Conservation (phyloP, 2,113 vertebrate species). For the Neoarius graeffei region DNA sequence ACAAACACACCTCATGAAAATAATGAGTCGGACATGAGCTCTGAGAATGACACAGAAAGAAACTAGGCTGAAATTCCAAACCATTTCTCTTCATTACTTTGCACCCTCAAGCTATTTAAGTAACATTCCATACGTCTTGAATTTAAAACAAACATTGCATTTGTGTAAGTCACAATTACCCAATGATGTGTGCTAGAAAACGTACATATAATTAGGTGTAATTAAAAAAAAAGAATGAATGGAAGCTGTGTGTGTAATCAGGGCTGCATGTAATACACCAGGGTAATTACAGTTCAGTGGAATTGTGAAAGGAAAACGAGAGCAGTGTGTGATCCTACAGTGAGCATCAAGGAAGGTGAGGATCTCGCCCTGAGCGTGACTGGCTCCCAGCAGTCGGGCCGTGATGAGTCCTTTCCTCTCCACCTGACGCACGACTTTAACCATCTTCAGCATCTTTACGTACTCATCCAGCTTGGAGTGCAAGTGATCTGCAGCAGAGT, state of each 20-base stretch:
- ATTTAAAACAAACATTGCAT: neutral
- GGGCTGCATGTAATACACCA: too few relatives aligned
- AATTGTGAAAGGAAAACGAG: neutral
- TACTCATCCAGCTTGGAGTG: slow-evolving; percentile 80
- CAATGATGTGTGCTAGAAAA: neutral
- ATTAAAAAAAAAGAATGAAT: neutral
- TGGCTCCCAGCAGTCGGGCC: slow-evolving; percentile 88
- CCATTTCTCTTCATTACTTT: neutral
- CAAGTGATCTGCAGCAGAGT: slow-evolving; percentile 76
- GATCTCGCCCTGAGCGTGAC: slow-evolving; percentile 82
- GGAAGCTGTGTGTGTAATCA: neutral
- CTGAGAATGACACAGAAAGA: neutral
- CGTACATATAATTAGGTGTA: neutral
- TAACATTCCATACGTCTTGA: neutral
- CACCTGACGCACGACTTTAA: slow-evolving; percentile 84
- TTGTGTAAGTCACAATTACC: neutral
- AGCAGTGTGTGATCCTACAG: slow-evolving; percentile 70
- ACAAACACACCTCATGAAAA: neutral
- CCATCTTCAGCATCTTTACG: slow-evolving; percentile 82
- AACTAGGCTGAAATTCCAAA: neutral
- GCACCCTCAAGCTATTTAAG: neutral
- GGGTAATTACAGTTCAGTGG: neutral
- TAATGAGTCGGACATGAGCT: neutral
- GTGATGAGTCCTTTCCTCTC: slow-evolving; percentile 94
- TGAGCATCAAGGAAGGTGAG: slow-evolving; percentile 95